phyloP scores from a whole-genome alignment of 1,140 invertebrate genomes.

The Trachelipus rathkii region DNA sequence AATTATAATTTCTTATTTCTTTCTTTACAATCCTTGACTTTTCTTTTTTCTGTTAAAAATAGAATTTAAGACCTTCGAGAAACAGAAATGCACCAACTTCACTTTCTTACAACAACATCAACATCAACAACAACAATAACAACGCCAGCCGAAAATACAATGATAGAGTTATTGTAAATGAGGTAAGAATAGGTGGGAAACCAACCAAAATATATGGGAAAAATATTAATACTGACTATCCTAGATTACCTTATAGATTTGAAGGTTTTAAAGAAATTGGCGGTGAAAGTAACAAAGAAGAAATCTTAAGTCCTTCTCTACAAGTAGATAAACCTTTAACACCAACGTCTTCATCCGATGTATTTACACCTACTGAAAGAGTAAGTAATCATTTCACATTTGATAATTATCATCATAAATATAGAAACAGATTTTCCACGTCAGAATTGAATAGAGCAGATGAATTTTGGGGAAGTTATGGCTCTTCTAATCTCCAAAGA shows the following conservation, averaged over 20 bases:
- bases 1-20: too few species aligned
- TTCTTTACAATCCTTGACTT: too few species aligned
- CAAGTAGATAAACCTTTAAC: neutral
- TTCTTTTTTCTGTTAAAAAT: neutral
- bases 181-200: neutral
- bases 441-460: neutral
- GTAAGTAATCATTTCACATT: neutral
- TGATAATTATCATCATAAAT: neutral
- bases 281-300: neutral
- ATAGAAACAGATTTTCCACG: neutral
- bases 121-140: neutral
- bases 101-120: neutral
- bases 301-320: neutral
- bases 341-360: neutral
- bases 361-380: neutral
- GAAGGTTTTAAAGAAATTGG: neutral
- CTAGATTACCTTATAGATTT: neutral
- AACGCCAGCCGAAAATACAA: neutral
- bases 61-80: constrained; percentile 4
- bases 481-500: neutral
- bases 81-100: neutral
- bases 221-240: neutral
- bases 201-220: neutral
- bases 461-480: neutral
- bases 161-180: neutral